These are phyloP conservation scores for Brachynemurus nebulosus DNA, from an alignment of 2,888 invertebrate species.

Conservation along the genomic window DNA sequence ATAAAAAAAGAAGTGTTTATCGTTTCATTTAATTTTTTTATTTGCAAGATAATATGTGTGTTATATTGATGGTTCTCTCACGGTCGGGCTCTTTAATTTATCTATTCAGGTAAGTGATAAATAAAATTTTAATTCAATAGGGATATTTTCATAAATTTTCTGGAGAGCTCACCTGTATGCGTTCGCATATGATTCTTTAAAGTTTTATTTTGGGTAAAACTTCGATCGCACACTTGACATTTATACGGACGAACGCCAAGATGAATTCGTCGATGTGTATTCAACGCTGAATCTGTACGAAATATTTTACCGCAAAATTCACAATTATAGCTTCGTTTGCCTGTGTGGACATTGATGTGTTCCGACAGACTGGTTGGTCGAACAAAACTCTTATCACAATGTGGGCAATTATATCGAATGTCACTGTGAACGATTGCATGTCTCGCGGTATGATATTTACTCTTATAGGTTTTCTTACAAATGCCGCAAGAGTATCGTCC, in stretches of 20 bases:
- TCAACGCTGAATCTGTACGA: neutral
- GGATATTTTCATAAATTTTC: too few species aligned
- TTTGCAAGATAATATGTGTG: too few species aligned
- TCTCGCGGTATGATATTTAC: slow-evolving; percentile 5
- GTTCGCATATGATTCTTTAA: slow-evolving; percentile 10
- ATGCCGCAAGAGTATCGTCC: slow-evolving; percentile 1
- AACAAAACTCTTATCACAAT: slow-evolving; percentile 5
- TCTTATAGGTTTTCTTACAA: slow-evolving; percentile 5
- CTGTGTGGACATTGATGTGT: slow-evolving; percentile 6
- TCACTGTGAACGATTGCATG: slow-evolving; percentile 3
- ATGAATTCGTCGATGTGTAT: slow-evolving; percentile 7
- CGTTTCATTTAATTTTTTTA: too few species aligned
- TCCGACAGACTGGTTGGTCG: neutral
- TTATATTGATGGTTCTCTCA: too few species aligned
- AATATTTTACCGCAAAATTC: slow-evolving; percentile 10
- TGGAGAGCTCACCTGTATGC: slow-evolving; percentile 6
- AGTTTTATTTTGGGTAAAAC: slow-evolving; percentile 9
- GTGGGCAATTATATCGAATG: neutral
- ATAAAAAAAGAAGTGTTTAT: too few species aligned
- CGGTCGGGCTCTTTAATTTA: too few species aligned
- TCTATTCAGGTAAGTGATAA: too few species aligned
- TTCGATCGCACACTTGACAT: slow-evolving; percentile 1
- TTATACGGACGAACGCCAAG: slow-evolving; percentile 6
- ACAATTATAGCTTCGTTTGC: slow-evolving; percentile 4
- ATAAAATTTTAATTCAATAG: too few species aligned